A percentile compares a stretch with the other conserved stretches of the same genome.
These are phyloP conservation scores for Tapirus indicus DNA, from an alignment of 2,797 vertebrate genomes.

Conservation along the genomic window DNA sequence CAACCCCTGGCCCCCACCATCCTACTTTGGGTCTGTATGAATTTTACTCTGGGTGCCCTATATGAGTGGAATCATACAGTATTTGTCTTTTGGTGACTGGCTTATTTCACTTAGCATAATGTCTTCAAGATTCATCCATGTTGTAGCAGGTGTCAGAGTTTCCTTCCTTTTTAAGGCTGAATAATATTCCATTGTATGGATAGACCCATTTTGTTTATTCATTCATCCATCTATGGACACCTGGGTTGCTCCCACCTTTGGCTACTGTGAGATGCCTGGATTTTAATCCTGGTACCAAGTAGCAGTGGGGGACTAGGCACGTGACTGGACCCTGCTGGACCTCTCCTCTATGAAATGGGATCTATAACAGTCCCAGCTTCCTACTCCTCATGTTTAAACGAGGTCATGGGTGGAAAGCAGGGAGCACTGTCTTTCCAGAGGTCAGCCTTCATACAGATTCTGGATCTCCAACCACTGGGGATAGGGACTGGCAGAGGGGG, in stretches of 20 bases:
- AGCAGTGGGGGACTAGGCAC: background rate
- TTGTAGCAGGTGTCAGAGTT: background rate
- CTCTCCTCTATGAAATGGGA: too few relatives aligned
- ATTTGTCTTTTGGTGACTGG: background rate
- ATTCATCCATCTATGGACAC: too few relatives aligned
- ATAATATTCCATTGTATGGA: too few relatives aligned
- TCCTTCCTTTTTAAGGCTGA: background rate
- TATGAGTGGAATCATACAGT: fast-evolving
- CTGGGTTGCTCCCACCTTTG: background rate
- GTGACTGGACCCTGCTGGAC: background rate
- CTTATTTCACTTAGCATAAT: too few relatives aligned
- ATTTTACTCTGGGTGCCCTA: background rate
- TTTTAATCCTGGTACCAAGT: background rate
- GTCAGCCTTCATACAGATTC: background rate
- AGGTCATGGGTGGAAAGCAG: background rate
- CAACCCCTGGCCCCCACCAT: background rate
- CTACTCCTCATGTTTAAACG: background rate
- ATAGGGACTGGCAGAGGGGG: background rate
- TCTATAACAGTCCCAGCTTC: too few relatives aligned
- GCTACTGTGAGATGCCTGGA: background rate
- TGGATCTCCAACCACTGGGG: background rate
- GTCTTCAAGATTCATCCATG: too few relatives aligned
- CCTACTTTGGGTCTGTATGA: background rate
- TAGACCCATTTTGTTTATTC: background rate
- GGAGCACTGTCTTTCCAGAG: fast-evolving